phyloP scores from a whole-genome alignment of 2,888 invertebrate species.

The Polydrusus pterygomalis region DNA sequence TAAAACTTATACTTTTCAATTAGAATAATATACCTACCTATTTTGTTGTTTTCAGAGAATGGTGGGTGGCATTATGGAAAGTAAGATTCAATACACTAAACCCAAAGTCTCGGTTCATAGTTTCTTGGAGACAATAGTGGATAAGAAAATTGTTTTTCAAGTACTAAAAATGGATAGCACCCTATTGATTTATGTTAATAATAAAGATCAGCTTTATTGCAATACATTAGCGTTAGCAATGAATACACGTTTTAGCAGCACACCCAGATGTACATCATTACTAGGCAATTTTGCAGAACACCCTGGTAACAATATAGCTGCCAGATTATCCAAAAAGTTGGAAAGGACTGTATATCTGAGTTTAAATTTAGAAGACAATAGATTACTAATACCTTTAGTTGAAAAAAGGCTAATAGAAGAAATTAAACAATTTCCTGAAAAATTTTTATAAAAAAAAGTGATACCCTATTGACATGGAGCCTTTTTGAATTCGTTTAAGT shows the following conservation, averaged over 20 bases:
- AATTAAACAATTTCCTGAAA: conserved; percentile 68
- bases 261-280: conserved; percentile 68
- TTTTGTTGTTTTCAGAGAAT: not conserved
- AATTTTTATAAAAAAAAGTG: conserved; percentile 62
- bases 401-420: conserved; percentile 71
- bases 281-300: conserved; percentile 68
- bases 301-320: conserved; percentile 57
- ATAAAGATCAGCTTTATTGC: conserved; percentile 66
- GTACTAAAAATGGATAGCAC: conserved; percentile 71
- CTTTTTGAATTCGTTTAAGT: too few relatives aligned
- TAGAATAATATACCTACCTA: too few relatives aligned
- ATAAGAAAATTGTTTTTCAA: conserved; percentile 68
- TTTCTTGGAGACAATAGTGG: conserved; percentile 67
- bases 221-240: conserved; percentile 70
- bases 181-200: conserved; percentile 72
- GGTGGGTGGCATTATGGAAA: not conserved
- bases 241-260: conserved; percentile 61
- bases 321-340: conserved; percentile 69
- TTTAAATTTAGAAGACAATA: conserved; percentile 71
- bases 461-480: not conserved
- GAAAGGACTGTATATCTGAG: conserved; percentile 73
- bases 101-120: conserved; percentile 42
- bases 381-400: conserved; percentile 65
- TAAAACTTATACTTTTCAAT: too few relatives aligned
- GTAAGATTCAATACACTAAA: conserved; percentile 29